Evolutionary conservation across 2,113 vertebrate species (phyloP).

Genomic region (Melanocharis versteri): DNA sequence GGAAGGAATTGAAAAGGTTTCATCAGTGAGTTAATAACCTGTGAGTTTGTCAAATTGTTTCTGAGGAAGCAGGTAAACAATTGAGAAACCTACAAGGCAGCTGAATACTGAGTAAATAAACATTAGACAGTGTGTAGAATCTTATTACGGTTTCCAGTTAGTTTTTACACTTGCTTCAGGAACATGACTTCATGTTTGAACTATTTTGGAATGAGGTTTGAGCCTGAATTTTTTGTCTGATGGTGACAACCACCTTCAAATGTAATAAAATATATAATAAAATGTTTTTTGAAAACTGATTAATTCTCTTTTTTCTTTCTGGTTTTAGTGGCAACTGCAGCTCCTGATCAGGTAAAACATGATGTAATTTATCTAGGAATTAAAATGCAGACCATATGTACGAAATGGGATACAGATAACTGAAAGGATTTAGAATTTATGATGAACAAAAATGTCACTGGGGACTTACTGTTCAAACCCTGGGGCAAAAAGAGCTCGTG

Average conservation of each 20-base stretch:
- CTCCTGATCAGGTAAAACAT: conserved; percentile 84
- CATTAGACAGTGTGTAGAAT: neutral
- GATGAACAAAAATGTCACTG: neutral
- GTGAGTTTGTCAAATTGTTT: neutral
- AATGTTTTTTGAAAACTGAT: neutral
- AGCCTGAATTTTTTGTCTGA: neutral
- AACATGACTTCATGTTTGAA: neutral
- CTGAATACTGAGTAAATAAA: neutral
- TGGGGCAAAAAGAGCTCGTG: neutral
- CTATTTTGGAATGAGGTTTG: neutral
- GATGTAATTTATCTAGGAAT: neutral
- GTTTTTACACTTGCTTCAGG: neutral
- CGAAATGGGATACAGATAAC: neutral
- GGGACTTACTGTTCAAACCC: neutral
- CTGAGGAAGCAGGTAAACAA: neutral
- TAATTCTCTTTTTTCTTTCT: conserved; percentile 66
- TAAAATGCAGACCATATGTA: neutral
- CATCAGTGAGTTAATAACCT: neutral
- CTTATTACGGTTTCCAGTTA: neutral
- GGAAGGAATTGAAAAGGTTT: neutral
- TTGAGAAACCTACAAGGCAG: neutral
- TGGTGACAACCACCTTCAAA: neutral
- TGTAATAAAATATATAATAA: neutral
- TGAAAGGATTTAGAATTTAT: neutral
- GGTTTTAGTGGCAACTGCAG: conserved; percentile 82